A percentile compares a stretch with the other conserved stretches of the same genome.
These are phyloP conservation scores for Drosophila neotestacea DNA, from an alignment of 2,888 invertebrate species.

Conservation along the genomic window DNA sequence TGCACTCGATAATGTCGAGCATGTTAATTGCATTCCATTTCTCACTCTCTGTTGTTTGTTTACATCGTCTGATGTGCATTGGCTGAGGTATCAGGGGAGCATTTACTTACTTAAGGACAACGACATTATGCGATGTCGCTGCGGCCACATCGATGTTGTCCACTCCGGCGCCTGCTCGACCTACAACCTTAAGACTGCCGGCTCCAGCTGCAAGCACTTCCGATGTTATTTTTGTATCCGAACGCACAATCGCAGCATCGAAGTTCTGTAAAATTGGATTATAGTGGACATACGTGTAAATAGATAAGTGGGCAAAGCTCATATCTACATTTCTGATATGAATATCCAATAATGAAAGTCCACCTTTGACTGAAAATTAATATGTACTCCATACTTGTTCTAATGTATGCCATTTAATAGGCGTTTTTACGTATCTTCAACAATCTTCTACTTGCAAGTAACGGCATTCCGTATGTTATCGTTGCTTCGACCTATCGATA, in stretches of 20 bases:
- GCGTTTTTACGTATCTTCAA: neutral
- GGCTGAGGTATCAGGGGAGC: slow-evolving; percentile 7
- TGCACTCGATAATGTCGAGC: too few relatives aligned
- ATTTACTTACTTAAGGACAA: slow-evolving; percentile 95
- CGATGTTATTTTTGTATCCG: slow-evolving; percentile 96
- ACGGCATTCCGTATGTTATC: neutral
- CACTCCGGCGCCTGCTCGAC: slow-evolving; percentile 98
- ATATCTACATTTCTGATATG: neutral
- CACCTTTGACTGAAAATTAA: neutral
- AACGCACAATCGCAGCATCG: slow-evolving; percentile 96
- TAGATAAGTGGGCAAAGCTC: neutral
- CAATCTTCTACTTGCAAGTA: neutral
- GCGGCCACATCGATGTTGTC: slow-evolving; percentile 97
- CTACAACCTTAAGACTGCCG: slow-evolving; percentile 92
- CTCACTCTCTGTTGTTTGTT: neutral
- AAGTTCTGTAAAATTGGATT: slow-evolving; percentile 88
- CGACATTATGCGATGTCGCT: slow-evolving; percentile 93
- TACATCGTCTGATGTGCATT: slow-evolving; percentile 1
- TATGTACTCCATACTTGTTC: neutral
- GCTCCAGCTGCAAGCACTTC: slow-evolving; percentile 92
- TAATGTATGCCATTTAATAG: neutral
- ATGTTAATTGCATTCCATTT: too few relatives aligned
- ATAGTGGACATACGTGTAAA: slow-evolving; percentile 20
- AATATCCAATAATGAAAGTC: neutral
- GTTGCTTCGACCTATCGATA: neutral